Conservation (phyloP, 2,113 vertebrate species). For the Hippocampus comes region DNA sequence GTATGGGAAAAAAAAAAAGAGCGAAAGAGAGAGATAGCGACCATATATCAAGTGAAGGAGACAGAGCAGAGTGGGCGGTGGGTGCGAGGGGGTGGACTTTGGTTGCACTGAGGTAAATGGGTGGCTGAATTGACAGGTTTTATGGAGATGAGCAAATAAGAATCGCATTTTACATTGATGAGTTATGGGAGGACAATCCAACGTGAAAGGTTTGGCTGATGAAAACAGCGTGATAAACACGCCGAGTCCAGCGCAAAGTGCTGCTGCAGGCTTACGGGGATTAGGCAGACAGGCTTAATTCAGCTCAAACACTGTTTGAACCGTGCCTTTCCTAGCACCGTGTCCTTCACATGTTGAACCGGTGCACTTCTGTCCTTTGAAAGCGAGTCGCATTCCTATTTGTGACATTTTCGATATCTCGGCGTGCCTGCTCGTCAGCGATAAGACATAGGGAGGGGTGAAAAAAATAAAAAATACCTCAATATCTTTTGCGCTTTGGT, state of each 20-base stretch:
- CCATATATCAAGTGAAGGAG: neutral
- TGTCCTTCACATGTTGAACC: constrained; percentile 38
- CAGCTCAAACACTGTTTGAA: constrained; percentile 66
- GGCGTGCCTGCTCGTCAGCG: constrained; percentile 26
- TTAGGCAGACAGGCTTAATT: constrained; percentile 71
- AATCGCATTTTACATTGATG: constrained; percentile 31
- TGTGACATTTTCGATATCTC: constrained; percentile 18
- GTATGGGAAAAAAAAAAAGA: neutral
- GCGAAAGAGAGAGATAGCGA: neutral
- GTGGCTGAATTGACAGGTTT: constrained; percentile 26
- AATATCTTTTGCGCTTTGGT: constrained; percentile 23
- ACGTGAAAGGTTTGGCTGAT: constrained; percentile 43
- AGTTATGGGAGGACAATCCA: constrained; percentile 45
- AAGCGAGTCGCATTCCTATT: constrained; percentile 19
- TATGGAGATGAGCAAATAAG: constrained; percentile 26
- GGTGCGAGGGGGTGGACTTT: neutral
- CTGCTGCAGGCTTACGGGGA: constrained; percentile 67
- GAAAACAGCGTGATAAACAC: constrained; percentile 65
- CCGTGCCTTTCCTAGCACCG: constrained; percentile 55
- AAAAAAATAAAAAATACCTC: constrained; percentile 1
- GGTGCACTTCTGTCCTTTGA: constrained; percentile 30
- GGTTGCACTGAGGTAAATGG: constrained; percentile 3
- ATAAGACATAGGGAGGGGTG: constrained; percentile 27
- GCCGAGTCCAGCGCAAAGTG: constrained; percentile 58
- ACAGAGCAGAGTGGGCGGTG: neutral